Evolutionary conservation across 2,888 invertebrate genomes (phyloP).

Genomic region (Dolichomitus sp.): DNA sequence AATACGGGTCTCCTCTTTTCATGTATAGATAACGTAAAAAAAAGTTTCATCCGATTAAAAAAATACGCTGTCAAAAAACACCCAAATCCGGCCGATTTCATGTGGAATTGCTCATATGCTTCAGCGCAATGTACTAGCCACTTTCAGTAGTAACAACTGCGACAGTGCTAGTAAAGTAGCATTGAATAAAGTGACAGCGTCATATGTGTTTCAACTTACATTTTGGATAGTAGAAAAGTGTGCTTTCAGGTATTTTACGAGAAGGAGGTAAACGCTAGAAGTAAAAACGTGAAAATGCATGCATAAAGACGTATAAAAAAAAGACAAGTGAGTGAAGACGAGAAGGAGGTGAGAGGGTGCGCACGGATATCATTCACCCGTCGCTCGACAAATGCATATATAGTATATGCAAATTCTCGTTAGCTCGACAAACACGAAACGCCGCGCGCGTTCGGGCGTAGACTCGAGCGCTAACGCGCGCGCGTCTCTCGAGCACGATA

Average conservation of each 20-base stretch:
- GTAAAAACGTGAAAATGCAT: constrained; percentile 15
- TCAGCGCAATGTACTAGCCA: neutral
- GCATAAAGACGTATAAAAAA: neutral
- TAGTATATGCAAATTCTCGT: constrained; percentile 66
- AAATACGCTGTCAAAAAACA: no score
- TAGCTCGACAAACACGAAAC: constrained; percentile 65
- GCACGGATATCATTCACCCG: constrained; percentile 29
- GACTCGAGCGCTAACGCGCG: constrained; percentile 12
- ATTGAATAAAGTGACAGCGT: constrained; percentile 18
- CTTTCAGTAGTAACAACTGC: constrained; percentile 18
- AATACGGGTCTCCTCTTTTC: no score
- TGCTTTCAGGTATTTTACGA: constrained; percentile 8
- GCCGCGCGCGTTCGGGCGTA: constrained; percentile 43
- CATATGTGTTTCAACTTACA: neutral
- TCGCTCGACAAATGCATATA: constrained; percentile 39
- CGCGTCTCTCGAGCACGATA: constrained; percentile 55
- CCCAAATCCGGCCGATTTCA: no score
- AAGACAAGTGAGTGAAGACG: neutral
- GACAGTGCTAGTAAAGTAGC: neutral
- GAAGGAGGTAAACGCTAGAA: constrained; percentile 6
- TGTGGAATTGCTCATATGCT: no score
- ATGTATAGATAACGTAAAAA: no score
- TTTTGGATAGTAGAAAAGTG: constrained; percentile 24
- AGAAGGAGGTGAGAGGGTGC: constrained; percentile 7
- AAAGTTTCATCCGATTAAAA: no score